Percentiles rank a stretch among this genome's conserved stretches.
Conservation (phyloP, 2,797 vertebrate genomes). For the Chaunax sp. region DNA sequence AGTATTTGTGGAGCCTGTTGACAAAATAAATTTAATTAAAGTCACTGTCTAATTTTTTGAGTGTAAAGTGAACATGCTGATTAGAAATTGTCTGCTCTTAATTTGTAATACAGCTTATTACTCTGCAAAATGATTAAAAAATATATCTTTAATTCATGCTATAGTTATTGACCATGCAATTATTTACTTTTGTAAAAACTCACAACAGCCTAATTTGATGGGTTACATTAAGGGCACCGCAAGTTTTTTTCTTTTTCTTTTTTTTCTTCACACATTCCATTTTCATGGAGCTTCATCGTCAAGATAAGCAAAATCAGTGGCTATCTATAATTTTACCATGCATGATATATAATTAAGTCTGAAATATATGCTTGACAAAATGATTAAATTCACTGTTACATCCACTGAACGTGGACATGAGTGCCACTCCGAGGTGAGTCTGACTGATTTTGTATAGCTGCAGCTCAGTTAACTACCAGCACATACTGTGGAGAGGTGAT, state of each 20-base stretch:
- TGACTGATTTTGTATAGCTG: conserved; percentile 49
- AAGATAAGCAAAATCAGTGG: background rate
- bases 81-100: conserved; percentile 67
- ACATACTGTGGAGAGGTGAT: conserved; percentile 62
- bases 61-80: conserved; percentile 73
- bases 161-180: conserved; percentile 28
- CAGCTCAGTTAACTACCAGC: conserved; percentile 55
- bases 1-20: too few species aligned
- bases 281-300: background rate
- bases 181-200: conserved; percentile 24
- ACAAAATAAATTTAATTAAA: too few species aligned
- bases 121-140: conserved; percentile 42
- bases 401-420: conserved; percentile 35
- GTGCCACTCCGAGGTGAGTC: conserved; percentile 49
- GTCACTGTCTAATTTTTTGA: too few species aligned
- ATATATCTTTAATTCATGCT: conserved; percentile 30
- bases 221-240: background rate
- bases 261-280: background rate
- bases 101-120: conserved; percentile 70
- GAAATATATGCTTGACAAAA: conserved; percentile 24
- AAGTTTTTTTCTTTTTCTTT: conserved; percentile 12
- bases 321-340: background rate
- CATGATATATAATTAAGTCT: conserved; percentile 10
- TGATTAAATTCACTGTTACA: conserved; percentile 48
- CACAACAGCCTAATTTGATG: conserved; percentile 6